Base-by-base conservation (phyloP, 2,797 vertebrate genomes). In the Ptychobarbus kaznakovi region DNA sequence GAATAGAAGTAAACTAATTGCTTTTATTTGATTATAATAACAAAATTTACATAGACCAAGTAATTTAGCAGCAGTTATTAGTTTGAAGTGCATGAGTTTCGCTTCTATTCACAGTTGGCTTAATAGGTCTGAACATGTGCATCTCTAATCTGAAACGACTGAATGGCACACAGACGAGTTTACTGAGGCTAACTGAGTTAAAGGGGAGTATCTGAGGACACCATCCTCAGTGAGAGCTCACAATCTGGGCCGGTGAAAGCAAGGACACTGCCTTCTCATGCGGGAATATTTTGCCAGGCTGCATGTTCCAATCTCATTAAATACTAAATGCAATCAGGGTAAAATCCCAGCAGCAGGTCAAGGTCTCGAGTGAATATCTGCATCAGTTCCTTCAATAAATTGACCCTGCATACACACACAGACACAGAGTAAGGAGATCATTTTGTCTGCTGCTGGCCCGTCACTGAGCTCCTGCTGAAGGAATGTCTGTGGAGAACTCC, bases 141-240 rank as follows among this genome's bases (percentile, higher is more conserved):
- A 70, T 70, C 20, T 35, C 75, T 79, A 79, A 65, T 72, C 51
- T 79, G 10, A 79, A 69, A 58, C 56, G 40, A 32, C 46, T 49
- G 12, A 86, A 44, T 65, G 56, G 32, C 22, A 65, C 53, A 75
- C 3, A 80, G 35, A 79, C 8, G 16, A 66, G 65, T 78, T 84
- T 78, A 84, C 38, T 28, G 20, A 87, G 38, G 68, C 58, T 87
- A 84, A 83, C 46, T 75, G 68, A 80, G 81, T 83, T 80, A 68
- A 79, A 83, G 68, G 46, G 40, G 68, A 58, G 40, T 40, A 40
- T 44, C 44, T 46, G 68, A 83, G 81, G 81, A 83, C 86, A 18
- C 1, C 9, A 58, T 82, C 75, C 75, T 44, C 66, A 56, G 63
- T 0, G 42, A 63, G 53, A 73, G 75, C 77, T 77, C 53, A 1